Conservation (phyloP, 2,888 invertebrate species). For the Yponomeuta sedellus region DNA sequence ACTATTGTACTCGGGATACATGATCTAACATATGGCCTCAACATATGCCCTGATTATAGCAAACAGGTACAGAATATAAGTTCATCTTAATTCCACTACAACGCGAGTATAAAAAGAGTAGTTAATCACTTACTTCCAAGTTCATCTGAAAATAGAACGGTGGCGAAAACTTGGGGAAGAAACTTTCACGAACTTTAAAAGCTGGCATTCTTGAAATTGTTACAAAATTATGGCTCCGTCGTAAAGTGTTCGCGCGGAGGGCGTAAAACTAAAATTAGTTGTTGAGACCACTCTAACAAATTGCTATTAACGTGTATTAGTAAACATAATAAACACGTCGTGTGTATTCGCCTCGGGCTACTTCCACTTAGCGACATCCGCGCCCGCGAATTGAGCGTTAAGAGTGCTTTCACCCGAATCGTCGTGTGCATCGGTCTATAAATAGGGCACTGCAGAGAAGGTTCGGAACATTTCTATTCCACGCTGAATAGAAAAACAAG, state of each 20-base stretch:
- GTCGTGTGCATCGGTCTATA: conserved; percentile 66
- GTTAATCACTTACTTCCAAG: conserved; percentile 23
- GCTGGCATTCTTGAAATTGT: conserved; percentile 68
- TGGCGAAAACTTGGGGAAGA: conserved; percentile 42
- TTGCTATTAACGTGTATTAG: conserved; percentile 66
- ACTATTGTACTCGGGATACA: not conserved
- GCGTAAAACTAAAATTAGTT: conserved; percentile 69
- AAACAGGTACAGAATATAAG: too few species aligned
- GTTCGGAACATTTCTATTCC: conserved; percentile 71
- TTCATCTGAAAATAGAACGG: conserved; percentile 41
- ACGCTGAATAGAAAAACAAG: conserved; percentile 72
- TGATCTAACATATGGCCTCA: not conserved
- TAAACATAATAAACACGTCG: conserved; percentile 55
- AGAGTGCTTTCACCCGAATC: conserved; percentile 74
- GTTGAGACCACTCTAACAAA: conserved; percentile 61
- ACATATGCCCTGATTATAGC: too few species aligned
- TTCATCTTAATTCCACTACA: too few species aligned
- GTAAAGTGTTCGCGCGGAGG: conserved; percentile 66
- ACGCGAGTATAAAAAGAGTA: not conserved
- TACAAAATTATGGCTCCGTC: conserved; percentile 68
- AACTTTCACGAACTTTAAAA: conserved; percentile 37
- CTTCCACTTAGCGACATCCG: conserved; percentile 48
- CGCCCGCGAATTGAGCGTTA: conserved; percentile 63
- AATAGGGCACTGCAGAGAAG: conserved; percentile 55
- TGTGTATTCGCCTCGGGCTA: conserved; percentile 34